phyloP scores from a whole-genome alignment of 37 sponge, comb jelly and placozoan genomes.

The Cliona cf. orientalis region DNA sequence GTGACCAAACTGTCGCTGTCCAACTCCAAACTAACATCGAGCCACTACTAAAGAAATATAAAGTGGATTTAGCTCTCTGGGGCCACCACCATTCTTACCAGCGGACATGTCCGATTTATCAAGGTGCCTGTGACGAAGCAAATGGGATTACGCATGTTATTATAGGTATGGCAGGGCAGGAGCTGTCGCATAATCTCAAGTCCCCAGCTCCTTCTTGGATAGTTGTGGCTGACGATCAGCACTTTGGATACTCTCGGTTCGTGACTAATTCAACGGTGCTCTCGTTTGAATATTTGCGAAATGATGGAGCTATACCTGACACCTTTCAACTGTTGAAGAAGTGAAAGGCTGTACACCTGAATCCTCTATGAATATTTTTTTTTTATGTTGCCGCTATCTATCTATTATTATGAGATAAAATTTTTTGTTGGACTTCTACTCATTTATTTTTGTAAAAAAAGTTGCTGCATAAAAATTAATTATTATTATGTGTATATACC shows the following conservation, averaged over 20 bases:
- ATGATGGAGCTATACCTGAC: too few species aligned
- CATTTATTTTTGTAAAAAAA: too few species aligned
- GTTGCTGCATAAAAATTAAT: too few species aligned
- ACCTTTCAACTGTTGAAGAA: too few species aligned
- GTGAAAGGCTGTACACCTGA: too few species aligned
- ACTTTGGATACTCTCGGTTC: not conserved
- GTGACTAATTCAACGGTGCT: too few species aligned
- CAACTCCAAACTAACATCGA: conserved; percentile 40
- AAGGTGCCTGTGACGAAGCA: not conserved
- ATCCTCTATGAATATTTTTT: too few species aligned
- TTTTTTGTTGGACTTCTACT: too few species aligned
- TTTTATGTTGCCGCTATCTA: too few species aligned
- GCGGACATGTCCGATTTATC: conserved; percentile 60
- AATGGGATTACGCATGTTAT: conserved; percentile 14
- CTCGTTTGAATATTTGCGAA: too few species aligned
- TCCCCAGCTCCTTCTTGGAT: not conserved
- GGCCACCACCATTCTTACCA: conserved; percentile 78
- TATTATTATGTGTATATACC: too few species aligned
- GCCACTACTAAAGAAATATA: conserved; percentile 56
- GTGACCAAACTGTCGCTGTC: conserved; percentile 43
- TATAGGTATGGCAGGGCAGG: conserved; percentile 36
- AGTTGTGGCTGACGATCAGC: not conserved
- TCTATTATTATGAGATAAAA: too few species aligned
- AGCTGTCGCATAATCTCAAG: not conserved
- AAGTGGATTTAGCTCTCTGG: conserved; percentile 65